Base-by-base conservation (phyloP, 1,140 invertebrate species). In the Heterodera schachtii region DNA sequence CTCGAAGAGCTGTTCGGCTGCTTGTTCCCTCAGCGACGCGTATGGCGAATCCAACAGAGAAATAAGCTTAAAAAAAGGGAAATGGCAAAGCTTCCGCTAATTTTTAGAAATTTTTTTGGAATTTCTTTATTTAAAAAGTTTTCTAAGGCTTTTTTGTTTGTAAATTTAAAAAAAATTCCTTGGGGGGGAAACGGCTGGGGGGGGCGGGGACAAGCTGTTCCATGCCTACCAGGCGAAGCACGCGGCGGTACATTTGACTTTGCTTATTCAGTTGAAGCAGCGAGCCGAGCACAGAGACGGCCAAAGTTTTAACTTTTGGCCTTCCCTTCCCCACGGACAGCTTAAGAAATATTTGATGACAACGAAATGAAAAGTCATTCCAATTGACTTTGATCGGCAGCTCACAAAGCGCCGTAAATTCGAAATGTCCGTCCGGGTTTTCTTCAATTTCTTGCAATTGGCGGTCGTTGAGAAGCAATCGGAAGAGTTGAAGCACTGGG, bases 21-120 rank as follows among this genome's bases (percentile, higher is more conserved):
- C 73, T 21, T 70, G 66, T 67, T 87, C 81, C 9, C 84, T 75
- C 52, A 85, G 67, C 43, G 69, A 52, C 9, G 60, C 31, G 43
- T 85, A 85, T 1, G 84, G 84, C 4, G 85, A 85, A 31, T 64
- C 66, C n/a, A 87, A 60, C 69, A 86, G 43, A 3, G 84, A 86
- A 47, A 84, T 19, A 13, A 85, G 46, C 83, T 77, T 77, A 11
- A 77, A 69, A 77, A 82, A 69, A 1, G n/a, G 41, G 41, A 83
- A 71, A 64, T 31, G 31, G 9, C 21, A 64, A 21, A n/a, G n/a
- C n/a, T 49, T 41, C 31, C 31, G 31, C 31, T 31, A 31, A 31
- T 31, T 31, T 31, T 31, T n/a, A n/a, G n/a, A n/a, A n/a, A n/a
- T n/a, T 31, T 31, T 31, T 31, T 31, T 31, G 31, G 31, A 31